Conservation (phyloP, 2,113 vertebrate genomes). For the Campylomormyrus tamandua region DNA sequence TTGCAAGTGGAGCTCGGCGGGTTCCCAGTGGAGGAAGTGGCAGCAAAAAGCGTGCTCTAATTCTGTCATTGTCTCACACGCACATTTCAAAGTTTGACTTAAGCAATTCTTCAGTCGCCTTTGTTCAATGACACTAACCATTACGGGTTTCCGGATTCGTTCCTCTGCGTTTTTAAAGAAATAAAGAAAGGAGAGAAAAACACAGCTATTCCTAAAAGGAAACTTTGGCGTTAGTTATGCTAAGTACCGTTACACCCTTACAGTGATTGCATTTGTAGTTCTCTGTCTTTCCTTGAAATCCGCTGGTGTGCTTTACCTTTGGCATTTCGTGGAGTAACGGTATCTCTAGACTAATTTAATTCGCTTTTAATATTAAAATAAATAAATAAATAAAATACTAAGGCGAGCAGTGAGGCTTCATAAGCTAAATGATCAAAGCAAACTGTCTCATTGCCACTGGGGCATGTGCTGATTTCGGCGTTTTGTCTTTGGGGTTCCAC, state of each 20-base stretch:
- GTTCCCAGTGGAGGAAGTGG: conserved; percentile 51
- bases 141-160: conserved; percentile 45
- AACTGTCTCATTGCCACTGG: conserved; percentile 30
- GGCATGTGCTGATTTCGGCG: conserved; percentile 28
- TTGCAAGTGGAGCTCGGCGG: conserved; percentile 41
- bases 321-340: conserved; percentile 38
- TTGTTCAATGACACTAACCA: conserved; percentile 53
- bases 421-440: conserved; percentile 48
- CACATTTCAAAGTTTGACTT: conserved; percentile 54
- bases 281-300: conserved; percentile 50
- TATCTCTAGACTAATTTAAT: conserved; percentile 52
- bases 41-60: conserved; percentile 57
- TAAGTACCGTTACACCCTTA: conserved; percentile 55
- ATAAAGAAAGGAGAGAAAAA: conserved; percentile 33
- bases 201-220: conserved; percentile 58
- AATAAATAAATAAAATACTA: conserved; percentile 26
- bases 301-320: conserved; percentile 58
- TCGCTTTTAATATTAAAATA: conserved; percentile 31
- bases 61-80: conserved; percentile 60
- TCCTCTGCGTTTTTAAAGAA: conserved; percentile 48
- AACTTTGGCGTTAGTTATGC: conserved; percentile 53
- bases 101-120: conserved; percentile 54
- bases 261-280: conserved; percentile 45
- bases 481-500: conserved; percentile 32
- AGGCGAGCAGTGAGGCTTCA: conserved; percentile 44